Evolutionary conservation across 1,140 invertebrate species (phyloP).

Genomic region (Heliconius hewitsoni): DNA sequence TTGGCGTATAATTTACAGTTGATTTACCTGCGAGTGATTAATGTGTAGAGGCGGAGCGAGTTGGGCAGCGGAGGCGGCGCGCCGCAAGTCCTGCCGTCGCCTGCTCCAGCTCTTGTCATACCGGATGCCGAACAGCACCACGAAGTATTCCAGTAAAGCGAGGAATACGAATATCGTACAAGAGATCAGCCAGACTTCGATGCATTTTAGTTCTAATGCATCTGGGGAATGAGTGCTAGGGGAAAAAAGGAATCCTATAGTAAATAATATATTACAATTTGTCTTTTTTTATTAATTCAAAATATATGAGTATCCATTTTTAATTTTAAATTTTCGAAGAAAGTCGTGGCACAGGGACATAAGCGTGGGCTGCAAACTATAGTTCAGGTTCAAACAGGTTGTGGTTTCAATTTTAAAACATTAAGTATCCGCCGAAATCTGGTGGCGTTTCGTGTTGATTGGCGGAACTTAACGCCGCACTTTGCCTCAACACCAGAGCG

Average conservation of each 20-base stretch:
- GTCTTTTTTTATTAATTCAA: no score
- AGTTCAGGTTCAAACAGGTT: no score
- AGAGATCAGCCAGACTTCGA: conserved; percentile 87
- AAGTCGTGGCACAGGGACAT: no score
- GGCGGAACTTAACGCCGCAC: no score
- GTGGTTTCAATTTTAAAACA: no score
- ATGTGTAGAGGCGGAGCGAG: conserved; percentile 70
- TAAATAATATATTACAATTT: not conserved
- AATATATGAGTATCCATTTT: no score
- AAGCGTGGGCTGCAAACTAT: no score
- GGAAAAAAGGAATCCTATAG: conserved; percentile 32
- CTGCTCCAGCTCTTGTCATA: conserved; percentile 84
- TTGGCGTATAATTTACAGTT: not conserved
- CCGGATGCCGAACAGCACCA: conserved; percentile 84
- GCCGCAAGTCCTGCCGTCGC: conserved; percentile 76
- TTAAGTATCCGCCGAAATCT: no score
- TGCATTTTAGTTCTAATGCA: conserved; percentile 85
- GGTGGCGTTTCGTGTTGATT: no score
- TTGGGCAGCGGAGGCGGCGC: conserved; percentile 66
- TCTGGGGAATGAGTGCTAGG: conserved; percentile 83
- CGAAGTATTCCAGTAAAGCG: conserved; percentile 87
- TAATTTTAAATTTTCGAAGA: no score
- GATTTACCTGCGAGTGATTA: conserved; percentile 73
- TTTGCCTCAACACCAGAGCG: no score
- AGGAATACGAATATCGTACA: conserved; percentile 88